A percentile compares a stretch with the other conserved stretches of the same genome.
phyloP scores from a whole-genome alignment of 2,113 vertebrate genomes.

The Oncorhynchus masou region DNA sequence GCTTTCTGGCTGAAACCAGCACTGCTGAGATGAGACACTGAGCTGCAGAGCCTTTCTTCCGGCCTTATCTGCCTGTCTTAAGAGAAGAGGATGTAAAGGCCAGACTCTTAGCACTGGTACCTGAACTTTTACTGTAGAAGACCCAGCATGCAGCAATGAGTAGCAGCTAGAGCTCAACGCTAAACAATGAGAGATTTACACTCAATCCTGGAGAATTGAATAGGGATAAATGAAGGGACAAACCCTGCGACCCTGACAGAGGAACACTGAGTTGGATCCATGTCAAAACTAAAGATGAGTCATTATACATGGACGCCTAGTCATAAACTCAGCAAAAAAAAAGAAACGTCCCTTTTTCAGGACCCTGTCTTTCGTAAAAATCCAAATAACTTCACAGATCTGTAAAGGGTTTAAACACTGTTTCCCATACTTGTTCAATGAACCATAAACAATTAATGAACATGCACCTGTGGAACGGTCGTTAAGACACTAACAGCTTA shows the following conservation, averaged over 20 bases:
- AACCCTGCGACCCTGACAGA: neutral
- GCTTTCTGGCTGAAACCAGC: constrained; percentile 63
- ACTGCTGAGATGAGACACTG: constrained; percentile 48
- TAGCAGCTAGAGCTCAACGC: neutral
- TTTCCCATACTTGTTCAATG: too few relatives aligned
- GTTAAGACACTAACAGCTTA: neutral
- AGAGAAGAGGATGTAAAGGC: constrained; percentile 34
- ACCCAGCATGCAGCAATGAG: neutral
- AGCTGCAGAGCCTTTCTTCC: constrained; percentile 50
- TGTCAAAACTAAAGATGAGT: neutral
- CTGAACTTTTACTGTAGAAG: constrained; percentile 27
- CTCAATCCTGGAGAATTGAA: neutral
- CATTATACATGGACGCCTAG: neutral
- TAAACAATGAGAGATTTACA: constrained; percentile 30
- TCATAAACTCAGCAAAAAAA: too few relatives aligned
- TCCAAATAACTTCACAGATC: too few relatives aligned
- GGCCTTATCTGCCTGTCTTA: constrained; percentile 47
- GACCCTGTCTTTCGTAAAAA: too few relatives aligned
- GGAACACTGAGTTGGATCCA: neutral
- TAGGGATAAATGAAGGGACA: neutral
- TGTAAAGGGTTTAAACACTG: too few relatives aligned
- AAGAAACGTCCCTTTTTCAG: too few relatives aligned
- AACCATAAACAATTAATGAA: too few relatives aligned
- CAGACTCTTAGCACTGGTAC: constrained; percentile 37
- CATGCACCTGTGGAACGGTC: too few relatives aligned